Evolutionary conservation across 53 echinoderm and acorn worm species (phyloP), one percentile per base, ranked within the genome.

Genomic region (Arbacia lixula): DNA sequence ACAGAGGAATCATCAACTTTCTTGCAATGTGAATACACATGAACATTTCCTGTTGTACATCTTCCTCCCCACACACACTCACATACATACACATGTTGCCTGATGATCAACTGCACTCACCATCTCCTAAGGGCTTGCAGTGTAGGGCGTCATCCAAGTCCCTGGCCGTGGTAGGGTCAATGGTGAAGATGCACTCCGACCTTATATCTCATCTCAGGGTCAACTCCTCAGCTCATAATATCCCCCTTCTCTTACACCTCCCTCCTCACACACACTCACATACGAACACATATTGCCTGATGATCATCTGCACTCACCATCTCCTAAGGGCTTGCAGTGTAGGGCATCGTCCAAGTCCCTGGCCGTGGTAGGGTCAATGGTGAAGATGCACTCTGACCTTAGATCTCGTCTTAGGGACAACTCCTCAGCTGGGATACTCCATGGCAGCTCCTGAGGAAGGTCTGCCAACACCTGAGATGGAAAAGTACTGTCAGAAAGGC

Each of bases 261-360:
- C 49, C 49, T 10, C 49, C 49, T 14, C 14, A 46, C 49, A 14
- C 14, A 10, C 49, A 46, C 14, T 14, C 14, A 46, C 14, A 8
- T 46, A 46, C 49, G 8, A 8, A 46, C 49, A 8, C 49, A 25
- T 68, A n/a, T n/a, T n/a, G n/a, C n/a, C n/a, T n/a, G 14, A 46
- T 10, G 46, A 46, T 10, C 8, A 56, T 16, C 5, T 56, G 6
- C 12, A 81, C 77, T 91, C 53, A 94, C 99, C 92, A 68, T 94
- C 89, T 56, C 77, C 85, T 27, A 94, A 52, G 0, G 62, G 41
- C 46, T 75, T 89, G 82, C 99, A 99, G 2, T 92, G 92, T 17
- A 99, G 77, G 0, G 99, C 99, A 76, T 99, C 99, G 83, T 99
- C 99, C 34, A 94, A 72, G 56, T 99, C 99, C 49, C 99, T 86